Evolutionary conservation across 2,888 invertebrate species (phyloP).

Genomic region (Erebia palarica): DNA sequence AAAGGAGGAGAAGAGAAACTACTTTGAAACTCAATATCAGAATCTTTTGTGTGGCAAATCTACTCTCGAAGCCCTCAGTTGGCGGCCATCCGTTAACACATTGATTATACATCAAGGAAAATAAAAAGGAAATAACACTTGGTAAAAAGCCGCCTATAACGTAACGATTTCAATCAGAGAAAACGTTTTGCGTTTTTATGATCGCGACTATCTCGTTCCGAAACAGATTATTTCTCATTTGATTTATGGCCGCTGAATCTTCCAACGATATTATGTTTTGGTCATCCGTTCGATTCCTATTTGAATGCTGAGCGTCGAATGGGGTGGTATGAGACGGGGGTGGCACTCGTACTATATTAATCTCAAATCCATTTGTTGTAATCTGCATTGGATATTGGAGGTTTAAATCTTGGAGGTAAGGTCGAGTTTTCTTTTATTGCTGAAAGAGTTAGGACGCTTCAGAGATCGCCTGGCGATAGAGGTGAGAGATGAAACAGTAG

Average conservation of each 20-base stretch:
- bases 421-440: conserved; percentile 67
- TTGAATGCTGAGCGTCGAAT: conserved; percentile 81
- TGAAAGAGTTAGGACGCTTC: conserved; percentile 76
- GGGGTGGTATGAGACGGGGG: conserved; percentile 79
- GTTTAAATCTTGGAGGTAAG: conserved; percentile 59
- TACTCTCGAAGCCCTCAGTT: conserved; percentile 69
- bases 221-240: conserved; percentile 84
- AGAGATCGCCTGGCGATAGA: conserved; percentile 78
- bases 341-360: conserved; percentile 82
- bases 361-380: conserved; percentile 82
- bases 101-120: conserved; percentile 82
- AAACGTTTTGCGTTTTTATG: conserved; percentile 82
- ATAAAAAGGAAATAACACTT: conserved; percentile 76
- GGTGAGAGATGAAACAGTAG: conserved; percentile 83
- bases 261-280: conserved; percentile 83
- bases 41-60: conserved; percentile 80
- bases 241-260: conserved; percentile 82
- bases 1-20: conserved; percentile 77
- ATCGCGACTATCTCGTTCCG: conserved; percentile 80
- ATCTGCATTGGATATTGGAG: conserved; percentile 70
- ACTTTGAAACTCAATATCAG: conserved; percentile 80
- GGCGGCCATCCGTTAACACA: conserved; percentile 80
- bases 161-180: conserved; percentile 81
- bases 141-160: conserved; percentile 70
- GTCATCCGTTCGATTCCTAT: conserved; percentile 83